phyloP scores from a whole-genome alignment of 2,888 invertebrate genomes.

The Emmelina monodactyla region DNA sequence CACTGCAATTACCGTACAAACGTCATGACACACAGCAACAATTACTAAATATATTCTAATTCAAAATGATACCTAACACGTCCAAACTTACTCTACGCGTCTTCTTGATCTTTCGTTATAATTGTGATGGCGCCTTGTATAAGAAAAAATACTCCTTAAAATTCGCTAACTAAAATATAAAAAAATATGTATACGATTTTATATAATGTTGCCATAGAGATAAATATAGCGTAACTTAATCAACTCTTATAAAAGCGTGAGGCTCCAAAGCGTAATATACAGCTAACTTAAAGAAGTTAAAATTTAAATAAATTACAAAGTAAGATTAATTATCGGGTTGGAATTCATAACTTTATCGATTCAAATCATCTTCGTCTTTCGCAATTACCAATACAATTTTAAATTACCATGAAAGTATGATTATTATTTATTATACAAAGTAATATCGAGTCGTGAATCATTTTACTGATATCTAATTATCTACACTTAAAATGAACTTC shows the following conservation, averaged over 20 bases:
- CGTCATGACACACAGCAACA: slow-evolving; percentile 46
- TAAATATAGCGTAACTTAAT: slow-evolving; percentile 40
- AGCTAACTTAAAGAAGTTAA: slow-evolving; percentile 42
- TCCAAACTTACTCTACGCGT: slow-evolving; percentile 41
- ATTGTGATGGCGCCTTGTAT: slow-evolving; percentile 56
- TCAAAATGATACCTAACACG: slow-evolving; percentile 45
- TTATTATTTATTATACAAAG: slow-evolving; percentile 18
- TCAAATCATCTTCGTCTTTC: slow-evolving; percentile 5
- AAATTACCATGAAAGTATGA: slow-evolving; percentile 18
- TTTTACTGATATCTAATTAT: slow-evolving; percentile 6
- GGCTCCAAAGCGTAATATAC: slow-evolving; percentile 40
- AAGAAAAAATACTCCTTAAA: slow-evolving; percentile 34
- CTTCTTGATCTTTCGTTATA: slow-evolving; percentile 36
- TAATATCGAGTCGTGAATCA: slow-evolving; percentile 16
- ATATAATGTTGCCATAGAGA: slow-evolving; percentile 39
- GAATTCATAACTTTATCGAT: slow-evolving; percentile 12
- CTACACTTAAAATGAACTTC: too few relatives aligned
- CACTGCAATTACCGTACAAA: slow-evolving; percentile 30
- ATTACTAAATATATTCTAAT: slow-evolving; percentile 46
- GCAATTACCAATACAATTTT: slow-evolving; percentile 20
- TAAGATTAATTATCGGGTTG: slow-evolving; percentile 25
- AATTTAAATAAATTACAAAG: slow-evolving; percentile 50
- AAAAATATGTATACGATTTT: slow-evolving; percentile 43
- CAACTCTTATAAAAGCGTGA: slow-evolving; percentile 26
- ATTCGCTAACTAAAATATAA: slow-evolving; percentile 51